Base-by-base conservation (phyloP, 2,888 invertebrate genomes). In the Chrysotoxum bicinctum region DNA sequence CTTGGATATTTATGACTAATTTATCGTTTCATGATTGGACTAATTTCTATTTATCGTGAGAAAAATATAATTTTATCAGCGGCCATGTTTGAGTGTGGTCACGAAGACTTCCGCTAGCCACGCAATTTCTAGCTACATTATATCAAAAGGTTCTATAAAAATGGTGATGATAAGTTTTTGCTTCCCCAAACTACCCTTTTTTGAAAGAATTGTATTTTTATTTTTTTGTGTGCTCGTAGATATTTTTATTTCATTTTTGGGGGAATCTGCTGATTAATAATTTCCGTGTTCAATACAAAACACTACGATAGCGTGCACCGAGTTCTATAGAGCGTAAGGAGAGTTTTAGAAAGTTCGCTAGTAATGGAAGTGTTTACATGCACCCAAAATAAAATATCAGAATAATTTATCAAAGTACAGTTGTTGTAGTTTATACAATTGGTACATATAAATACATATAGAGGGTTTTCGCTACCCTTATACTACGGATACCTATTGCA, bases 321-420 rank as follows among this genome's bases (percentile, higher is more conserved):
- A 69, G 48, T 30, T 12, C 1, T 58, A 52, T 74, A 69, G 19
- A 35, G 19, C n/a, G 37, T 43, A 69, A 26, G 69, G 30, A 40
- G 8, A 14, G 45, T 64, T 64, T 64, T 54, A 43, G 43, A 74
- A 56, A 69, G 64, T 64, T 56, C 21, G 23, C 19, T 43, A 30
- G n/a, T 45, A 60, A 60, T 70, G 62, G 54, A 76, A 80, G 56
- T 79, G 73, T 68, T 80, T 80, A 80, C 76, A 85, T 85, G 85
- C 85, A 85, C 69, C 85, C 76, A 23, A 85, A 85, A 85, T 85
- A 58, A 85, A 85, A 80, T 85, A 85, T 85, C 85, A 43, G 80
- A 69, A 85, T 80, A 85, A 85, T 85, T 80, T 85, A 85, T 85
- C 85, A 85, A 76, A 73, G 76, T 69, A 77, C 72, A 75, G 75